These are phyloP conservation scores for Sapajus apella DNA, from an alignment of 2,113 vertebrate species.

Conservation along the genomic window DNA sequence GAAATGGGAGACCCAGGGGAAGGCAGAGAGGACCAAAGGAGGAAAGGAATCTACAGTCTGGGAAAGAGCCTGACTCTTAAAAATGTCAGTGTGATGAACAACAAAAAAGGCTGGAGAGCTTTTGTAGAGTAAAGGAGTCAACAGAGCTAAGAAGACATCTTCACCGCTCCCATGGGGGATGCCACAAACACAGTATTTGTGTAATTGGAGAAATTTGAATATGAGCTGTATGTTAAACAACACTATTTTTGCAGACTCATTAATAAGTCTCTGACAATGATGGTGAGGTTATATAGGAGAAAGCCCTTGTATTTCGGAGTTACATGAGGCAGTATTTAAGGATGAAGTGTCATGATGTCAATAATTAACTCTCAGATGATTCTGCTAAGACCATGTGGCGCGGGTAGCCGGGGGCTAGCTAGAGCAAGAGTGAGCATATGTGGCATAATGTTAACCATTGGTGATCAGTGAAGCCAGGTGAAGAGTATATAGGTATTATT, in stretches of 20 bases:
- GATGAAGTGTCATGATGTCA: too few species aligned
- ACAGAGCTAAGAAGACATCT: background rate
- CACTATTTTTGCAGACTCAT: background rate
- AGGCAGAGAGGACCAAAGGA: background rate
- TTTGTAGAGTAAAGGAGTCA: background rate
- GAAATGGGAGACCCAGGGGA: background rate
- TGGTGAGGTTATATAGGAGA: background rate
- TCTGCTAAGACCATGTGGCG: background rate
- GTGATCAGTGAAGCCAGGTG: background rate
- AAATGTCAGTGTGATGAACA: background rate
- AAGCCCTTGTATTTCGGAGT: background rate
- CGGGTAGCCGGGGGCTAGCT: background rate
- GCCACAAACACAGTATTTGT: background rate
- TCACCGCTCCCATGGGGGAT: fast-evolving
- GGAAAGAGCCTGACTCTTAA: background rate
- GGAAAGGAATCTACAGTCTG: background rate
- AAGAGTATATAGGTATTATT: background rate
- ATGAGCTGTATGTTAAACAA: background rate
- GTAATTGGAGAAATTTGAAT: background rate
- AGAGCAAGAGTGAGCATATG: background rate
- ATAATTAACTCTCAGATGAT: background rate
- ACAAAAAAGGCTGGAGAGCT: background rate
- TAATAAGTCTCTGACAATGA: background rate
- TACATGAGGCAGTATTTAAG: background rate
- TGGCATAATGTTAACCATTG: background rate